Evolutionary conservation across 1,140 invertebrate species (phyloP).

Genomic region (Bombus superbus): DNA sequence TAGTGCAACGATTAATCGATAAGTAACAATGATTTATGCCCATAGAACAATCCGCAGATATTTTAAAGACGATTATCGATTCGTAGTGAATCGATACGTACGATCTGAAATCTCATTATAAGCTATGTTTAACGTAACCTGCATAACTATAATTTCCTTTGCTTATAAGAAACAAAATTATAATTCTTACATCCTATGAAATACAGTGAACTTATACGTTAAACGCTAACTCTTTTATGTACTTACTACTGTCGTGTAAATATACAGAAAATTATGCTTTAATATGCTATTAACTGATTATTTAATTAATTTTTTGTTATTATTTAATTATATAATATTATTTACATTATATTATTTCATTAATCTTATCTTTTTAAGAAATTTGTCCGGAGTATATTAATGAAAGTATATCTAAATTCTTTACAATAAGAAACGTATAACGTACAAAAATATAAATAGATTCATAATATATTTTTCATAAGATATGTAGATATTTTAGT

Average conservation of each 20-base stretch:
- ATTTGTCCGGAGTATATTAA: too few species aligned
- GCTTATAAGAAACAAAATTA: background rate
- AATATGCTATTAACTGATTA: background rate
- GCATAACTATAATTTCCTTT: too few species aligned
- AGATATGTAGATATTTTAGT: too few species aligned
- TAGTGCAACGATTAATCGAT: constrained; percentile 34
- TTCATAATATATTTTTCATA: too few species aligned
- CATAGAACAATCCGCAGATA: background rate
- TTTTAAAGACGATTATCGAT: background rate
- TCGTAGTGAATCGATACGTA: too few species aligned
- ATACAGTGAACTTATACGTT: background rate
- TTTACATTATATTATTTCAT: too few species aligned
- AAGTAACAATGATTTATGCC: constrained; percentile 29
- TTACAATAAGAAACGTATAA: too few species aligned
- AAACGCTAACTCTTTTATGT: background rate
- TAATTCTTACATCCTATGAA: background rate
- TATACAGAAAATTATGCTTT: background rate
- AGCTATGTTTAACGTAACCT: background rate
- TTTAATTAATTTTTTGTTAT: background rate
- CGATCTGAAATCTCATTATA: background rate
- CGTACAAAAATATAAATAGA: too few species aligned
- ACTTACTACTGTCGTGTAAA: background rate
- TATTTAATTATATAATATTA: too few species aligned
- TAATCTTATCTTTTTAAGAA: too few species aligned
- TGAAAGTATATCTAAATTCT: too few species aligned